phyloP scores from a whole-genome alignment of 2,797 vertebrate genomes.

The Potorous gilbertii region DNA sequence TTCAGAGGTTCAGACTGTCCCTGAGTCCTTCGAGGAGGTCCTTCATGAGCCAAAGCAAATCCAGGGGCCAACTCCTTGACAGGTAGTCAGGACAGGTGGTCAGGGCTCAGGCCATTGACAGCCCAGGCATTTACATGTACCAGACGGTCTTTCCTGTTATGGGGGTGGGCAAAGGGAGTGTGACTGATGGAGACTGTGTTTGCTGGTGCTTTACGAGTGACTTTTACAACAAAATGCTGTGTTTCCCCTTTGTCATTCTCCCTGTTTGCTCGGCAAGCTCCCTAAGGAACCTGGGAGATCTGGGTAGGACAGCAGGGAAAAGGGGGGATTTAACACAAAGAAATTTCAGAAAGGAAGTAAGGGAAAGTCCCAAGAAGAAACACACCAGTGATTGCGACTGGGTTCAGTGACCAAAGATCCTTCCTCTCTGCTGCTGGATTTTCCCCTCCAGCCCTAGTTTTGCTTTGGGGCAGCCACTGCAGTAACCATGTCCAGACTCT shows the following conservation, averaged over 20 bases:
- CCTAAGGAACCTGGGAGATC: background rate
- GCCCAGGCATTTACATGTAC: background rate
- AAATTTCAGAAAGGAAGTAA: background rate
- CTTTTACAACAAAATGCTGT: slow-evolving; percentile 19
- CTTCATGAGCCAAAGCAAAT: background rate
- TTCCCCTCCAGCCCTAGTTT: background rate
- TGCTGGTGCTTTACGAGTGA: background rate
- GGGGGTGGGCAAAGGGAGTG: background rate
- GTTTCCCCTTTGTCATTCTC: background rate
- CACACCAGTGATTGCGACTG: background rate
- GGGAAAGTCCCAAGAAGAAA: background rate
- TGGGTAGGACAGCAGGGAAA: background rate
- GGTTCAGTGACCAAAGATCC: background rate
- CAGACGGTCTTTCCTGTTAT: background rate
- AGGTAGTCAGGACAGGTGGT: background rate
- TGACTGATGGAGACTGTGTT: background rate
- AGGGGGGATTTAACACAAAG: background rate
- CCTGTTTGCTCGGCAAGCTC: background rate
- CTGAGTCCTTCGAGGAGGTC: slow-evolving; percentile 22
- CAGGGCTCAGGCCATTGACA: background rate
- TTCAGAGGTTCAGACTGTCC: background rate
- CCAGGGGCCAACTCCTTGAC: background rate
- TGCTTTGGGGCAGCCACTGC: background rate
- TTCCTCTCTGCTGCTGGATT: background rate
- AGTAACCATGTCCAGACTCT: background rate